Base-by-base conservation (phyloP, 2,888 invertebrate genomes). In the Onchidella celtica region DNA sequence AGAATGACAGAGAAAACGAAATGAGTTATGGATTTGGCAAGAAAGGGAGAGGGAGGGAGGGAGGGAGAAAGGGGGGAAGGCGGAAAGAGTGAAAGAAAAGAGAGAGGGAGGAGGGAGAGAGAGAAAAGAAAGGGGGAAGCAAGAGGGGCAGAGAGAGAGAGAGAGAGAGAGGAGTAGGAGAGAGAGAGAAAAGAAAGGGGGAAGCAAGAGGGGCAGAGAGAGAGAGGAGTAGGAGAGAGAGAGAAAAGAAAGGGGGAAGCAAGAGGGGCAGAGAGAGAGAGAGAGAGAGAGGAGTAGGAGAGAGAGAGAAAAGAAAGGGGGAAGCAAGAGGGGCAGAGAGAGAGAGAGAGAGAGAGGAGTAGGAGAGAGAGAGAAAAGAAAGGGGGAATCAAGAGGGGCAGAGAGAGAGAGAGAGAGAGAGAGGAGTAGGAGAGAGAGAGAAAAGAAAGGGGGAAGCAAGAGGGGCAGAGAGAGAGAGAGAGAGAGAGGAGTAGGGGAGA, bases 261-360 rank as follows among this genome's bases (percentile, higher is more conserved):
- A n/a, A 65, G 27, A 17, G 6, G 29, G 29, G n/a, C 32, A 3
- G 27, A 47, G n/a, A 47, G 17, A 72, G 4, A 1, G 24, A 72
- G 47, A 27, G 47, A 47, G 29, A 24, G 47, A 38, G n/a, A 72
- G 72, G 57, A 3, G 21, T 29, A 68, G 32, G 4, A 24, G 24
- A 24, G 36, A 3, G 24, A 24, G n/a, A 24, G 34, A 36, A 68
- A 24, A 32, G 34, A 68, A 24, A 68, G 34, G 24, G 34, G 34
- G 63, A n/a, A n/a, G n/a, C 14, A 63, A n/a, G n/a, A n/a, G n/a
- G 63, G n/a, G 63, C 6, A 27, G 27, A 32, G 32, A n/a, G 69
- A 69, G 69, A n/a, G 63, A 27, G 24, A 63, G 63, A 63, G 63
- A 63, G 63, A n/a, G 63, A 63, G 63, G 24, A 27, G n/a, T 9